Base-by-base conservation (phyloP, 2,888 invertebrate genomes). In the Parascotia fuliginaria region DNA sequence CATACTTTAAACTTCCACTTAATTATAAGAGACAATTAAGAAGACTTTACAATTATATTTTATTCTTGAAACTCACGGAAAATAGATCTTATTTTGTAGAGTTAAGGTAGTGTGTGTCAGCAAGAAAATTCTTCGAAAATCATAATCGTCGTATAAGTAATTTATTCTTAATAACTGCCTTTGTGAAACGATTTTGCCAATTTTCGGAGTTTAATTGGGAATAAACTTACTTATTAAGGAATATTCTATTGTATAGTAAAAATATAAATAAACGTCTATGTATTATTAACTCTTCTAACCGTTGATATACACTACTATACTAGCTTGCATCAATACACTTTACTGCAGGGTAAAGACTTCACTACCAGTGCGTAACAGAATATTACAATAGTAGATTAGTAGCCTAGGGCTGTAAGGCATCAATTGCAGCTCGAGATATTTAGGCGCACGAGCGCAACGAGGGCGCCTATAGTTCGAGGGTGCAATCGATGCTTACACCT, bases 11-110 rank as follows among this genome's bases (percentile, higher is more conserved):
- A 75, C 74, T 79, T 70, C 71, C 64, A 79, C 80, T 79, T 79
- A 76, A 81, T 82, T 81, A 78, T 75, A 72, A 77, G 73, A 80
- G 77, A 78, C 80, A 79, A 81, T 82, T 81, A 81, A 68, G 71
- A 59, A 55, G 61, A 48, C 50, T 60, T 53, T 44, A 57, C 72
- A 58, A 71, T 44, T 15, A 51, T 45, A 33, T 13, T 9, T 32
- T 5, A 9, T 14, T 4, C 7, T 6, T 5, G 1, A 22, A 27
- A 5, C 13, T 38, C 29, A 0, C 31, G 49, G 1, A 75, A 65
- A 58, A 46, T 58, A 37, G 19, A 41, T 64, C 36, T 66, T 73
- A 50, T 2, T 0, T 0, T 0, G 9, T 0, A 0, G 0, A 3
- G 39, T 58, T 65, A 72, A 70, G 51, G 47, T 36, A 22, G 32